These are phyloP conservation scores for Drosophila longiperda DNA, from an alignment of 2,888 invertebrate genomes.

Conservation along the genomic window DNA sequence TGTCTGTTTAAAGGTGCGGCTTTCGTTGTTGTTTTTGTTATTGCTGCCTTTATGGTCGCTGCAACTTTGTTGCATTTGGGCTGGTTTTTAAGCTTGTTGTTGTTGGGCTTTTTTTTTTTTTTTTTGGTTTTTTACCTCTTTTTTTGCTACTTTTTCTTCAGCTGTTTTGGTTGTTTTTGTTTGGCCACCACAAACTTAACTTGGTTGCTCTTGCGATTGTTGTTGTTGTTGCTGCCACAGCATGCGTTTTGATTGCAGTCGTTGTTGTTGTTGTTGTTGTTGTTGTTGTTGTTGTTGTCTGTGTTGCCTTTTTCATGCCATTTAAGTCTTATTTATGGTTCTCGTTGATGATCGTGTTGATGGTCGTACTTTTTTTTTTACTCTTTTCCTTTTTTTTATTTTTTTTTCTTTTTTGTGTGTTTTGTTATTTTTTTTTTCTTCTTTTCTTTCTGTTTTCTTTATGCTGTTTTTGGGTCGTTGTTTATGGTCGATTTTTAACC, in stretches of 20 bases:
- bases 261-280: constrained; percentile 36
- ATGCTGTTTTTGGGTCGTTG: constrained; percentile 30
- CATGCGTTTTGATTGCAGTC: constrained; percentile 79
- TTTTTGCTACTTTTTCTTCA: constrained; percentile 60
- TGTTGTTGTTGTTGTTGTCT: constrained; percentile 22
- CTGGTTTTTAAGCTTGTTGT: constrained; percentile 19
- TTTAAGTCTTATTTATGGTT: constrained; percentile 82
- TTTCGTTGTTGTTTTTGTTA: constrained; percentile 17
- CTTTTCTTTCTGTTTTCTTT: constrained; percentile 17
- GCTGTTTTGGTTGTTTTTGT: constrained; percentile 43
- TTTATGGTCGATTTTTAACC: constrained; percentile 44
- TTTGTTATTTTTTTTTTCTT: constrained; percentile 12
- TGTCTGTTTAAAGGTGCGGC: constrained; percentile 73
- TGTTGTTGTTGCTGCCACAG: constrained; percentile 52
- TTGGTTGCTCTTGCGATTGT: constrained; percentile 22
- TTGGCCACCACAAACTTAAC: constrained; percentile 49
- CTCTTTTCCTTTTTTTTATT: constrained; percentile 22
- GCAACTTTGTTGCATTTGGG: constrained; percentile 27
- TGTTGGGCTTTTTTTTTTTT: constrained; percentile 43
- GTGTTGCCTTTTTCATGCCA: constrained; percentile 72
- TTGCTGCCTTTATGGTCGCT: background rate
- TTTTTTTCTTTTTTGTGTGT: constrained; percentile 11
- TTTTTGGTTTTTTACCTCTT: constrained; percentile 24
- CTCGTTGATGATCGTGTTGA: constrained; percentile 82
- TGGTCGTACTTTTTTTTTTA: constrained; percentile 68